Conservation (phyloP, 2,113 vertebrate species). For the Plestiodon gilberti region DNA sequence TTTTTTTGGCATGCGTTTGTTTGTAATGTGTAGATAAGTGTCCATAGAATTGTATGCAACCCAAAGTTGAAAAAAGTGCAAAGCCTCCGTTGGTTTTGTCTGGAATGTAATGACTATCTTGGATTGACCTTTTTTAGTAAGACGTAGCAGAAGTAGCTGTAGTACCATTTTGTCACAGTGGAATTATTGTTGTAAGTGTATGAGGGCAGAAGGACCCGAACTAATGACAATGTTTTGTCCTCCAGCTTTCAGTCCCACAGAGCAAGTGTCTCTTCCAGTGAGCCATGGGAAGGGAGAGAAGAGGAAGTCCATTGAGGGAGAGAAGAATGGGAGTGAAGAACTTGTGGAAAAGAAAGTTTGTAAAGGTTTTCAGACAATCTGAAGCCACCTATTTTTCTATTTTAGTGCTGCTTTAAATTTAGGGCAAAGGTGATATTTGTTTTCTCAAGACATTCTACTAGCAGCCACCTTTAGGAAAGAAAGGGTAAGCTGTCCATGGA, state of each 20-base stretch:
- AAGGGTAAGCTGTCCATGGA: background rate
- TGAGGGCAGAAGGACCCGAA: background rate
- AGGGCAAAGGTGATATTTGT: constrained; percentile 45
- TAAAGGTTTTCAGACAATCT: constrained; percentile 98
- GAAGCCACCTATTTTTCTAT: constrained; percentile 78
- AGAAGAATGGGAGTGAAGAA: constrained; percentile 78
- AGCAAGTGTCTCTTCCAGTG: constrained; percentile 54
- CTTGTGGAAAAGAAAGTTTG: constrained; percentile 97
- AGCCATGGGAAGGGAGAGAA: constrained; percentile 77
- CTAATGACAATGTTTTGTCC: constrained; percentile 12
- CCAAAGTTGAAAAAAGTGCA: background rate
- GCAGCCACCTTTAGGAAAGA: background rate
- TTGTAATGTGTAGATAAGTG: background rate
- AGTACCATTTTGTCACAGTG: background rate
- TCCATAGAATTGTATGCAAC: background rate
- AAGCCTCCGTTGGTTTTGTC: background rate
- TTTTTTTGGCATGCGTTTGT: background rate
- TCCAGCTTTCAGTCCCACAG: constrained; percentile 63
- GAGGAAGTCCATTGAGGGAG: constrained; percentile 76
- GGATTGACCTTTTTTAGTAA: background rate
- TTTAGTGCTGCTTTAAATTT: constrained; percentile 61
- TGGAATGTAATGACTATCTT: background rate
- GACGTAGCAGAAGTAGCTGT: background rate
- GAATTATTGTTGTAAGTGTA: background rate
- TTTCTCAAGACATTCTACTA: constrained; percentile 13